A percentile compares a stretch with the other conserved stretches of the same genome.
These are phyloP conservation scores for Erpetoichthys calabaricus DNA, from an alignment of 2,797 vertebrate genomes.

Conservation along the genomic window DNA sequence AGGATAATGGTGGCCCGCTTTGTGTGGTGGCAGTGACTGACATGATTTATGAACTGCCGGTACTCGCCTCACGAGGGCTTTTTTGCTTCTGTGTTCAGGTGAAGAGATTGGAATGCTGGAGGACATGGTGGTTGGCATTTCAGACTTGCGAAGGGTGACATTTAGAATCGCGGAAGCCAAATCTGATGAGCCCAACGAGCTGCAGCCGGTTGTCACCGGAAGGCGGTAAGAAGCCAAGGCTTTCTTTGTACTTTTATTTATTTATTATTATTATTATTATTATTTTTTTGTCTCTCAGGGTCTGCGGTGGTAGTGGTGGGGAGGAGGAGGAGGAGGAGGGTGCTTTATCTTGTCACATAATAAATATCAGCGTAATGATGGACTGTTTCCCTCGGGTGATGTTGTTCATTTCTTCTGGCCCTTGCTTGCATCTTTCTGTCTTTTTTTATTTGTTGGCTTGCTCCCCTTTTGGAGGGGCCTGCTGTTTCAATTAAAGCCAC, in stretches of 20 bases:
- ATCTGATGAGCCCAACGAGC: constrained; percentile 57
- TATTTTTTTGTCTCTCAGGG: neutral
- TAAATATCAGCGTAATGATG: neutral
- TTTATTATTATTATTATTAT: neutral
- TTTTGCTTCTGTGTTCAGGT: constrained; percentile 42
- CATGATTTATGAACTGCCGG: no score
- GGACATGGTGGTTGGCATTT: constrained; percentile 89
- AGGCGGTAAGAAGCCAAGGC: constrained; percentile 61
- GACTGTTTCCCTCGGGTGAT: neutral
- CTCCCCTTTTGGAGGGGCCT: neutral
- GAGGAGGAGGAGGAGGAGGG: no score
- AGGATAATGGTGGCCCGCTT: no score
- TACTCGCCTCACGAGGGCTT: no score
- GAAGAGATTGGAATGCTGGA: constrained; percentile 97
- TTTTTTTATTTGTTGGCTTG: neutral
- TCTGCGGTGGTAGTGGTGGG: neutral
- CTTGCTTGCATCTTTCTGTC: neutral
- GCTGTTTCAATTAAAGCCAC: neutral
- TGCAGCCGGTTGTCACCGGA: constrained; percentile 78
- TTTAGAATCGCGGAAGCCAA: constrained; percentile 87
- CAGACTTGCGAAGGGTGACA: constrained; percentile 75
- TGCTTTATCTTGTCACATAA: neutral
- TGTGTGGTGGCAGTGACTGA: no score
- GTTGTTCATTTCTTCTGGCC: neutral
- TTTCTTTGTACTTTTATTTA: constrained; percentile 5